Conservation (phyloP, 2,888 invertebrate species). For the Acleris holmiana region DNA sequence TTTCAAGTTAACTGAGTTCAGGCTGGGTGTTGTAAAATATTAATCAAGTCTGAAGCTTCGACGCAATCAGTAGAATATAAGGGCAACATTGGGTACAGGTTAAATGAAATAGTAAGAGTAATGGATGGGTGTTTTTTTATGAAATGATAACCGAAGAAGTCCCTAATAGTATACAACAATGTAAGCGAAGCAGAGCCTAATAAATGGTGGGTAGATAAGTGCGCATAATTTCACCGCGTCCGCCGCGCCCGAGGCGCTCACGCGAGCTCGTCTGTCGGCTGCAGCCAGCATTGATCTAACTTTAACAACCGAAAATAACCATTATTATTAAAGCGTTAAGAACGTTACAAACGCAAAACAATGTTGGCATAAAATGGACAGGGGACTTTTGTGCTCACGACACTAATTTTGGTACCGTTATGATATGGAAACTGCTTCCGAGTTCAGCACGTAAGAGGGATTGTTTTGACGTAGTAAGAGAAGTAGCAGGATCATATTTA, state of each 20-base stretch:
- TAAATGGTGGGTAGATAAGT: slow-evolving; percentile 69
- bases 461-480: slow-evolving; percentile 23
- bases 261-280: slow-evolving; percentile 71
- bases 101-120: not conserved
- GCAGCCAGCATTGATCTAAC: slow-evolving; percentile 48
- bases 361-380: slow-evolving; percentile 42
- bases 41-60: slow-evolving; percentile 49
- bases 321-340: slow-evolving; percentile 47
- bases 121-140: not conserved
- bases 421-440: slow-evolving; percentile 72
- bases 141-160: not conserved
- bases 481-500: not conserved
- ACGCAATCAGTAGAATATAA: slow-evolving; percentile 2
- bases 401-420: slow-evolving; percentile 69
- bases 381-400: slow-evolving; percentile 55
- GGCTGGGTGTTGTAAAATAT: slow-evolving; percentile 46
- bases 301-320: slow-evolving; percentile 50
- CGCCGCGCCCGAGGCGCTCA: slow-evolving; percentile 71
- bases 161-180: slow-evolving; percentile 52
- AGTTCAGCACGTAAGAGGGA: slow-evolving; percentile 51
- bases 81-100: not conserved
- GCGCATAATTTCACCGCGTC: slow-evolving; percentile 77
- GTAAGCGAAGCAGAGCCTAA: slow-evolving; percentile 63
- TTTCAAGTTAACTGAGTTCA: slow-evolving; percentile 50
- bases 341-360: slow-evolving; percentile 39